These are phyloP conservation scores for Galaxias olidus DNA, from an alignment of 2,797 vertebrate genomes.

Conservation along the genomic window DNA sequence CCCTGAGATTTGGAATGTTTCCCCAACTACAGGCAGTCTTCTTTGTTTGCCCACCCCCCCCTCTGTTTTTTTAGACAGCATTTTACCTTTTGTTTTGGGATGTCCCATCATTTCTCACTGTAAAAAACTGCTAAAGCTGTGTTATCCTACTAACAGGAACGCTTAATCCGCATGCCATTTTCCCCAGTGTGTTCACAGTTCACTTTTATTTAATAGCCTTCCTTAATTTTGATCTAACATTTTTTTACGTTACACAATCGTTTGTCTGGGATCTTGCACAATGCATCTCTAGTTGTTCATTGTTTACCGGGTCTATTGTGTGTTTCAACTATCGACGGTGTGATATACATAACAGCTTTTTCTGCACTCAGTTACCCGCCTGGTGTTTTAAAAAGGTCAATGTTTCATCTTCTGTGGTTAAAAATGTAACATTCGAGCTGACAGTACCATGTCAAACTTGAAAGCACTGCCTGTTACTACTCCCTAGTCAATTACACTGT, in stretches of 20 bases:
- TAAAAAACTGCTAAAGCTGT: constrained; percentile 24
- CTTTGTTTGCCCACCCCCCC: constrained; percentile 9
- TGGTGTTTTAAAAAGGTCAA: constrained; percentile 30
- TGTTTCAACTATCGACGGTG: constrained; percentile 24
- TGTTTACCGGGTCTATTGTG: constrained; percentile 24
- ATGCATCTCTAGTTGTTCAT: constrained; percentile 43
- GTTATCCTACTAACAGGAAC: constrained; percentile 68
- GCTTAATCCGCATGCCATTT: constrained; percentile 58
- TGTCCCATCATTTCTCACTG: constrained; percentile 8
- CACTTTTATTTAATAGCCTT: constrained; percentile 18
- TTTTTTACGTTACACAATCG: constrained; percentile 15
- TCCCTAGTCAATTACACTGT: no score
- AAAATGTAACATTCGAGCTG: constrained; percentile 1
- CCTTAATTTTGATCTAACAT: constrained; percentile 9
- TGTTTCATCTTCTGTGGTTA: constrained; percentile 23
- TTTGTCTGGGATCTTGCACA: constrained; percentile 60
- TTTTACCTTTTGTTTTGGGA: constrained; percentile 46
- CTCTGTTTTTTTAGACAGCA: constrained; percentile 59
- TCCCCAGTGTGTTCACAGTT: constrained; percentile 21
- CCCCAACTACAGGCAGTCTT: background rate
- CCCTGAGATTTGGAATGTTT: constrained; percentile 33
- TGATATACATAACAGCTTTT: constrained; percentile 19
- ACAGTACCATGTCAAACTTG: background rate
- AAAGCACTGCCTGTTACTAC: background rate
- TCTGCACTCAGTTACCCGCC: constrained; percentile 24